phyloP scores from a whole-genome alignment of 2,888 invertebrate genomes.

The Synergus japonicus region DNA sequence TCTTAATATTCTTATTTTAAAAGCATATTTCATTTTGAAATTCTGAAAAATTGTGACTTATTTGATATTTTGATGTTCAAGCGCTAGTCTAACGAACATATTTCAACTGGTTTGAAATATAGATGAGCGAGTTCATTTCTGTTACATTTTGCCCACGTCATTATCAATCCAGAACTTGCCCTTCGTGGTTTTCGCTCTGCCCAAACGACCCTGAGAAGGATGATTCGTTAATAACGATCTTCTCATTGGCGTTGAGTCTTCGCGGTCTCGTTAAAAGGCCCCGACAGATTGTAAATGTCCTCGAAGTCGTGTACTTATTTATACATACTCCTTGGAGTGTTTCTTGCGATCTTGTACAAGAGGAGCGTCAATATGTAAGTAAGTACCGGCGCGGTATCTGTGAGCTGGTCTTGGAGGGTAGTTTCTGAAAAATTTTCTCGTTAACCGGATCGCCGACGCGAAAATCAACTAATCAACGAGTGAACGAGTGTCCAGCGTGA shows the following conservation, averaged over 20 bases:
- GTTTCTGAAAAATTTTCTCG: slow-evolving; percentile 4
- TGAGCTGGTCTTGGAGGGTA: background rate
- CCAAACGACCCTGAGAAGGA: background rate
- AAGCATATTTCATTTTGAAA: no score
- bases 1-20: no score
- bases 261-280: slow-evolving; percentile 27
- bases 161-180: slow-evolving; percentile 15
- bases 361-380: background rate
- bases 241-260: slow-evolving; percentile 33
- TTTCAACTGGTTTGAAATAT: slow-evolving; percentile 24
- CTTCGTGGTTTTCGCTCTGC: background rate
- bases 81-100: background rate
- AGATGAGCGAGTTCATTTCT: slow-evolving; percentile 20
- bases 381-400: background rate
- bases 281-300: slow-evolving; percentile 23
- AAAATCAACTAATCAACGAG: slow-evolving; percentile 8
- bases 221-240: slow-evolving; percentile 46
- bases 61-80: no score
- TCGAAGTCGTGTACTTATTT: slow-evolving; percentile 36
- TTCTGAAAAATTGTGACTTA: no score
- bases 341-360: slow-evolving; percentile 23
- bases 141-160: slow-evolving; percentile 4
- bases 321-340: slow-evolving; percentile 17
- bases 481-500: background rate
- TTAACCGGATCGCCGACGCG: slow-evolving; percentile 32